phyloP scores from a whole-genome alignment of 1,140 invertebrate species.

The Hestina assimilis region DNA sequence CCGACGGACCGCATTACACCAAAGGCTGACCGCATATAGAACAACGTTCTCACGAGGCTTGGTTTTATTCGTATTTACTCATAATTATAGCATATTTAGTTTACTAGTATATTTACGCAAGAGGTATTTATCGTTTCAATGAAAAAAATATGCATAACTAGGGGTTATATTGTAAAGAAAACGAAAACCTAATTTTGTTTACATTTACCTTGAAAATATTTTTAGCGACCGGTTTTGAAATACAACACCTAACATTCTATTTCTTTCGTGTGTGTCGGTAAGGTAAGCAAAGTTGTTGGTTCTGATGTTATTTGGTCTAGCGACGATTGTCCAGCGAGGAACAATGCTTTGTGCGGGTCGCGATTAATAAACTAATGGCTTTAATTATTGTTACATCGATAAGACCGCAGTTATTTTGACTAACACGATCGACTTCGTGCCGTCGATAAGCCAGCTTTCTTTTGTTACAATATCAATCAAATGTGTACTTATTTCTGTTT shows the following conservation, averaged over 20 bases:
- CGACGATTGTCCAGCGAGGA: constrained; percentile 60
- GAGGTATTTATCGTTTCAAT: background rate
- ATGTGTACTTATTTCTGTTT: constrained; percentile 42
- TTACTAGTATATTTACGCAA: background rate
- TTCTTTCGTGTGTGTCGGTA: constrained; percentile 40
- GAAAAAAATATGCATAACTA: background rate
- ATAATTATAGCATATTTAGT: constrained; percentile 23
- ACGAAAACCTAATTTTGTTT: background rate
- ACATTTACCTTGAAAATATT: constrained; percentile 37
- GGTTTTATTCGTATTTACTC: constrained; percentile 42
- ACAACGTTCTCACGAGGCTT: constrained; percentile 56
- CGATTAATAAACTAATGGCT: constrained; percentile 73
- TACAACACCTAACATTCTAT: constrained; percentile 42
- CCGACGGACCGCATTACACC: constrained; percentile 36
- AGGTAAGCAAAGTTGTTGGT: constrained; percentile 44
- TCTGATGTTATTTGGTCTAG: constrained; percentile 69
- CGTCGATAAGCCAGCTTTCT: constrained; percentile 57
- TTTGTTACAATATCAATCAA: constrained; percentile 41
- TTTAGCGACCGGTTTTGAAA: constrained; percentile 43
- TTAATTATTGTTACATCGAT: constrained; percentile 53
- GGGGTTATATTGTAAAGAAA: no score
- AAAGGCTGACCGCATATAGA: constrained; percentile 40
- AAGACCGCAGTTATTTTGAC: constrained; percentile 63
- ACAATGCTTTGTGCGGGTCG: constrained; percentile 56
- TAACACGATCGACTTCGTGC: constrained; percentile 62